Conservation (phyloP, 2,113 vertebrate species). For the Pelecanus crispus region DNA sequence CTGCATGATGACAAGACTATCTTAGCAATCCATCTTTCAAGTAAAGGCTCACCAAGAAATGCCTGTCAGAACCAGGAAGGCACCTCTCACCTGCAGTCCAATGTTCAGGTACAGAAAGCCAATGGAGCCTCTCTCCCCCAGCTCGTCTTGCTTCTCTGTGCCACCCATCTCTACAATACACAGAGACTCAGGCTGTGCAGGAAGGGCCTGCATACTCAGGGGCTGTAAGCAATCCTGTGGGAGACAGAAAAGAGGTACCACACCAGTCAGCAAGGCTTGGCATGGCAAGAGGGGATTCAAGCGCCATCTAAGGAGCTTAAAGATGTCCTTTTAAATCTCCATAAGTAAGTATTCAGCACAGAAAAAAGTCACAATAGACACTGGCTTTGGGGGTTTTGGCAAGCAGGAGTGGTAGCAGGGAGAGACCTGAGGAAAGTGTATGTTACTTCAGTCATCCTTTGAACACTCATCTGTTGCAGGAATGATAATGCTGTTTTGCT, state of each 20-base stretch:
- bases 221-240: conserved; percentile 93
- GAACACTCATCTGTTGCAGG: neutral
- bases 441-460: neutral
- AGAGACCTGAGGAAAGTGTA: neutral
- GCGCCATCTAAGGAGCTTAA: neutral
- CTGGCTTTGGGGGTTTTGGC: neutral
- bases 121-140: conserved; percentile 92
- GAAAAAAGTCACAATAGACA: neutral
- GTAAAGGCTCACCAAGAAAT: fast-evolving
- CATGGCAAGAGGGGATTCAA: neutral
- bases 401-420: neutral
- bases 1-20: neutral
- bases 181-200: conserved; percentile 92
- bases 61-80: neutral
- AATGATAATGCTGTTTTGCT: neutral
- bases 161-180: conserved; percentile 99
- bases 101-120: conserved; percentile 98
- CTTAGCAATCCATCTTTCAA: neutral
- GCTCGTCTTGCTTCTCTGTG: conserved; percentile 94
- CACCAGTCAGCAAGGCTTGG: neutral
- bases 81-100: conserved; percentile 87
- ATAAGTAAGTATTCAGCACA: neutral
- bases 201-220: conserved; percentile 96
- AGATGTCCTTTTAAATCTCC: neutral
- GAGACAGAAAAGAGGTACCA: neutral